Evolutionary conservation across 2,888 invertebrate species (phyloP).

Genomic region (Scaeva pyrastri): DNA sequence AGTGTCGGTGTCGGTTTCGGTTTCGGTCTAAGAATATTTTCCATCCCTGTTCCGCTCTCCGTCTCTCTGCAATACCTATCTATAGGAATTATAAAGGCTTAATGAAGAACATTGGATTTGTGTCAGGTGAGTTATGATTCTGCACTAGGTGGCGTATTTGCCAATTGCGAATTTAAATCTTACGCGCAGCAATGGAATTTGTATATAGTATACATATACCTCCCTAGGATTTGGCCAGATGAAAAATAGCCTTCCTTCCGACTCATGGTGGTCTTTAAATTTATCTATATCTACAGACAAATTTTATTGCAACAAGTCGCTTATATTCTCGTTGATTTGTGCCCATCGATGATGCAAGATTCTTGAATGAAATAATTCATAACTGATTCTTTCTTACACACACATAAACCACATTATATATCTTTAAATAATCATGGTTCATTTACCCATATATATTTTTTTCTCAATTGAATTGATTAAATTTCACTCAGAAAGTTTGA

Average conservation of each 20-base stretch:
- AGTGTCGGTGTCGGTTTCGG: constrained; percentile 39
- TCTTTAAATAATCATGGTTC: background rate
- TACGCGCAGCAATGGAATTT: constrained; percentile 45
- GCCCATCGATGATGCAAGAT: constrained; percentile 62
- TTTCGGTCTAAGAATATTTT: constrained; percentile 14
- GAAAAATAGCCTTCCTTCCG: constrained; percentile 52
- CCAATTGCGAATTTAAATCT: constrained; percentile 9
- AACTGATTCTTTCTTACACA: background rate
- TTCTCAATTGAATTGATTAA: constrained; percentile 58
- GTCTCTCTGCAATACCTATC: background rate
- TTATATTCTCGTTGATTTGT: constrained; percentile 23
- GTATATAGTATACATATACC: constrained; percentile 21
- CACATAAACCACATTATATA: background rate
- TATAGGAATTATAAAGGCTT: constrained; percentile 60
- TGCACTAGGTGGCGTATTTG: constrained; percentile 27
- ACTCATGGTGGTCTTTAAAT: constrained; percentile 62
- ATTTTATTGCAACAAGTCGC: constrained; percentile 40
- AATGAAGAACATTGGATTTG: constrained; percentile 74
- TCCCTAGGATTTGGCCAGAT: constrained; percentile 48
- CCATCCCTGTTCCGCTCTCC: constrained; percentile 36
- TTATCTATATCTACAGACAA: constrained; percentile 45
- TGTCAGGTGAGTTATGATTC: constrained; percentile 72
- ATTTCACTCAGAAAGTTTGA: constrained; percentile 43
- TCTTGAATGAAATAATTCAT: constrained; percentile 53
- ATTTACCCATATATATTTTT: constrained; percentile 22